Base-by-base conservation (phyloP, 2,113 vertebrate genomes). In the Pogona vitticeps region DNA sequence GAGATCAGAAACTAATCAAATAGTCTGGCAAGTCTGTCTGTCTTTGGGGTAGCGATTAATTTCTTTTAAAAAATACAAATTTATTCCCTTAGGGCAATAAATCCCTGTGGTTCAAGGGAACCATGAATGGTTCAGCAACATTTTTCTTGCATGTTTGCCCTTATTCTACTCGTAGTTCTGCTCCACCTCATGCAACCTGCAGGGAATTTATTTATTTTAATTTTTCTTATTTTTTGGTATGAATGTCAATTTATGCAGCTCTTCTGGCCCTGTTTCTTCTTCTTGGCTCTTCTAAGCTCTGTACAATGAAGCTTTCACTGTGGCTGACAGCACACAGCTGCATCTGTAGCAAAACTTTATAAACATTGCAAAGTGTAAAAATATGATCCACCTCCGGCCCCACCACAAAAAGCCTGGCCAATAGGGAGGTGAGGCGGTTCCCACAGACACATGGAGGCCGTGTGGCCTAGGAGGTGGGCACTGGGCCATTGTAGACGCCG, bases 351-450 rank as follows among this genome's bases (percentile, higher is more conserved):
- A 80, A 46, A 77, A 72, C 26, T n/a, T 67, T 10, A 85, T 0
- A 26, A 68, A 84, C 3, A 82, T 81, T 82, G 79, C 63, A 42
- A 82, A 63, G 70, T 88, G 78, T 85, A 85, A 85, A 88, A 85
- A 88, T 81, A 85, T 67, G 82, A 85, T 67, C 87, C 77, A 52
- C 77, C 87, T 75, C 87, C 59, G 46, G 28, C 87, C 81, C 87
- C 87, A 36, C 87, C 87, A 83, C 73, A 58, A 70, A 80, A 1
- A n/a, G 17, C 71, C 33, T 18, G 71, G 70, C 87, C 87, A 85
- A 88, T 88, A 59, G 70, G 77, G 46, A 73, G 10, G 61, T 13
- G 63, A 80, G 85, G 83, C 28, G 72, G 85, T 81, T 86, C 78
- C 85, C 79, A 26, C 88, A 14, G 42, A 36, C 76, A 80, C 70